Evolutionary conservation across 1,140 invertebrate species (phyloP), one percentile per base, ranked within the genome.

Genomic region (Atta texana): DNA sequence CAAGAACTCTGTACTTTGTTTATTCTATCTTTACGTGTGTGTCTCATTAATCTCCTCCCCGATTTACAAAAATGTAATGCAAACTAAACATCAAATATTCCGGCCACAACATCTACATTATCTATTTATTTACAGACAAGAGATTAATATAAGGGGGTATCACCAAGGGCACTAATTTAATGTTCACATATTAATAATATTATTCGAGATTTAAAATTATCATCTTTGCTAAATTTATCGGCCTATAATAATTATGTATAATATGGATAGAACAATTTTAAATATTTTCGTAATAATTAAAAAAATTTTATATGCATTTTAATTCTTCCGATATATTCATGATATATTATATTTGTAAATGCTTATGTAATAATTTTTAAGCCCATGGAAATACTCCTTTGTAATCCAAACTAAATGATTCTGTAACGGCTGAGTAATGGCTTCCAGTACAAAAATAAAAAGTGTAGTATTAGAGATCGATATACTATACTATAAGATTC

Each of bases 21-120:
- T 55, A 88, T 72, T 88, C 75, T 90, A 87, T 88, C 63, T 74
- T 87, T 90, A 74, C 49, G 55, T 87, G 74, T 61, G 81, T 88
- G 53, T 90, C 53, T 88, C 85, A 59, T 74, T 89, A 88, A 82
- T 81, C 77, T 71, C 85, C 74, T 78, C 63, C 82, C 74, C 85
- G 44, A 86, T 80, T 74, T 88, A 86, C 74, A 87, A 64, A 82
- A 49, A 68, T 88, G 87, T 88, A 88, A 88, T 77, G 81, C 75
- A 84, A 92, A 91, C 85, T 89, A 89, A 90, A 90, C 89, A 91
- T 91, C 87, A 91, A 92, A 93, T 87, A 89, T 91, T 94, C 92
- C 92, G 93, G 92, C 92, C 92, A 93, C 88, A 88, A 76, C 74
- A 86, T 87, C 74, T 87, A 49, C 31, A 89, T 92, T 82, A 92